Evolutionary conservation across 1,140 invertebrate species (phyloP), one percentile per base, ranked within the genome.

Genomic region (Cydia amplana): DNA sequence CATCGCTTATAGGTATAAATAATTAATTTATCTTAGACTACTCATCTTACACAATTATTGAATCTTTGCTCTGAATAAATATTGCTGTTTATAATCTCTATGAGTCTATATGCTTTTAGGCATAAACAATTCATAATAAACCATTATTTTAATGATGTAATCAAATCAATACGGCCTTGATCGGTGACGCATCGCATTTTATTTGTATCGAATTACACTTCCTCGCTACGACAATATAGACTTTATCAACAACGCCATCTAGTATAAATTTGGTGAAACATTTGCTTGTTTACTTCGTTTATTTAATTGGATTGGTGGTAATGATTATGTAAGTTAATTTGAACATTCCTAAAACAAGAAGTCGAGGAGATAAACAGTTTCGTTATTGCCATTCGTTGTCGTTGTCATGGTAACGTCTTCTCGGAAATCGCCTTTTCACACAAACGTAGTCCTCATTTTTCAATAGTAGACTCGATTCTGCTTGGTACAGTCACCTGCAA

Each of bases 161-260:
- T 70, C 65, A 70, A 18, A 67, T n/a, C 18, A n/a, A 51, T 51
- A 5, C n/a, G 65, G 16, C 65, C 65, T 70, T 70, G 65, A 70
- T 70, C n/a, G 28, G 5, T 70, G 65, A 70, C 65, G 65, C 25
- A 40, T 40, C 36, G 32, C 65, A 70, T 70, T 70, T 40, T 18
- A 40, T 40, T 70, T 60, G 55, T 60, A 18, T 23, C 55, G n/a
- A 60, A 60, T 60, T 60, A 23, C 23, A 60, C 55, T 60, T 60
- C 55, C 20, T 20, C 23, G 55, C 55, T 60, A 60, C 20, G 18
- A 0, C 18, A 23, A 23, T 60, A 12, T 23, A 23, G 10, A 60
- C 20, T 9, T 60, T 60, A 23, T 60, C 6, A 10, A 23, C 55
- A 60, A 0, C n/a, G 20, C 9, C 49, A 18, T 51, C n/a, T 51